Evolutionary conservation across 2,888 invertebrate species (phyloP).

Genomic region (Seira sanloemensis): DNA sequence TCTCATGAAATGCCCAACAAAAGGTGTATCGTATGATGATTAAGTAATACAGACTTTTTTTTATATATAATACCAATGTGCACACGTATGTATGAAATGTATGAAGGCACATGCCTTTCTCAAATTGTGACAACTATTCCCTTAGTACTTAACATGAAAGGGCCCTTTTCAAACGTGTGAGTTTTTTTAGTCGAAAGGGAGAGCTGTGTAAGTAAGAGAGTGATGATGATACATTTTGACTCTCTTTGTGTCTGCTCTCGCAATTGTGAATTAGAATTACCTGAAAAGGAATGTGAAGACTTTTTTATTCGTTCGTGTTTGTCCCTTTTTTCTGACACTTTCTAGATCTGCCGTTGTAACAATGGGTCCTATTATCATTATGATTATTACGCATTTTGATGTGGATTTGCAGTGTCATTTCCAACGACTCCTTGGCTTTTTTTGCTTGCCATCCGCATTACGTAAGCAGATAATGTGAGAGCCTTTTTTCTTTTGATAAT

Average conservation of each 20-base stretch:
- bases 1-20: background rate
- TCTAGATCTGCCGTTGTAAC: constrained; percentile 29
- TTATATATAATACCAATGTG: background rate
- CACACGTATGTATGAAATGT: background rate
- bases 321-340: constrained; percentile 24
- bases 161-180: constrained; percentile 18
- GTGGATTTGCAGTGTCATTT: constrained; percentile 36
- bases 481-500: too few species aligned
- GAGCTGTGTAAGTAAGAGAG: constrained; percentile 18
- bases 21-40: constrained; percentile 21
- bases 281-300: too few species aligned
- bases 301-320: too few species aligned
- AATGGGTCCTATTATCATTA: constrained; percentile 43
- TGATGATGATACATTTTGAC: constrained; percentile 38
- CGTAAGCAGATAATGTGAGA: too few species aligned
- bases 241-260: constrained; percentile 27
- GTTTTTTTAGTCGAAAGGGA: background rate
- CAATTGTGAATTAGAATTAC: too few species aligned
- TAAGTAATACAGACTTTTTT: constrained; percentile 48
- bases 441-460: too few species aligned
- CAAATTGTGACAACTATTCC: constrained; percentile 28
- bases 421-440: constrained; percentile 45
- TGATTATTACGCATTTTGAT: constrained; percentile 56
- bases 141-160: constrained; percentile 32
- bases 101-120: background rate